Conservation (phyloP, 2,888 invertebrate genomes). For the Priocnemis perturbator region DNA sequence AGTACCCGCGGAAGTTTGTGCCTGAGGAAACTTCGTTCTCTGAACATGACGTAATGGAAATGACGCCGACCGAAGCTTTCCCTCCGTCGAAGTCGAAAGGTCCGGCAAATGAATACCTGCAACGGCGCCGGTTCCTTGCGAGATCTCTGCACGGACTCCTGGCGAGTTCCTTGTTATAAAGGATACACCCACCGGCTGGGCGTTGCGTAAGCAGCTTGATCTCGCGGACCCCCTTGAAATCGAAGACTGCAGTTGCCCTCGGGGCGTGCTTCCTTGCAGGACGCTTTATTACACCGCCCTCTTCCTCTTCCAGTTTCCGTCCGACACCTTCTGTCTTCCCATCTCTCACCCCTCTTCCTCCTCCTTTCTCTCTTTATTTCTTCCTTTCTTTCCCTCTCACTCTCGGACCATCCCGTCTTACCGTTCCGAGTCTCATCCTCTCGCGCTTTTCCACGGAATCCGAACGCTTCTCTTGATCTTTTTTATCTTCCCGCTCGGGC, state of each 20-base stretch:
- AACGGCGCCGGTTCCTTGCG: too few species aligned
- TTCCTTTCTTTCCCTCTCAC: constrained; percentile 1
- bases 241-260: constrained; percentile 54
- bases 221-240: constrained; percentile 55
- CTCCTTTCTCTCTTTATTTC: constrained; percentile 6
- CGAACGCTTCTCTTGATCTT: neutral
- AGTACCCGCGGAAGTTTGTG: too few species aligned
- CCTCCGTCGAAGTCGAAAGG: neutral
- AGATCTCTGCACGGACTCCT: too few species aligned
- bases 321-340: constrained; percentile 28
- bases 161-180: constrained; percentile 38
- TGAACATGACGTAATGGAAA: neutral
- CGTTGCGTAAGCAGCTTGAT: constrained; percentile 55
- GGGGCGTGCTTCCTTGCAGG: constrained; percentile 53
- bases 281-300: constrained; percentile 57
- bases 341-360: neutral
- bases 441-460: neutral
- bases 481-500: neutral
- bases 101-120: neutral
- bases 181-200: constrained; percentile 5
- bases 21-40: too few species aligned
- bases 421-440: constrained; percentile 32
- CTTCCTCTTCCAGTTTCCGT: constrained; percentile 39
- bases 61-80: neutral
- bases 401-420: constrained; percentile 47